Conservation (phyloP, 1,140 invertebrate genomes). For the Caenorhabditis remanei region DNA sequence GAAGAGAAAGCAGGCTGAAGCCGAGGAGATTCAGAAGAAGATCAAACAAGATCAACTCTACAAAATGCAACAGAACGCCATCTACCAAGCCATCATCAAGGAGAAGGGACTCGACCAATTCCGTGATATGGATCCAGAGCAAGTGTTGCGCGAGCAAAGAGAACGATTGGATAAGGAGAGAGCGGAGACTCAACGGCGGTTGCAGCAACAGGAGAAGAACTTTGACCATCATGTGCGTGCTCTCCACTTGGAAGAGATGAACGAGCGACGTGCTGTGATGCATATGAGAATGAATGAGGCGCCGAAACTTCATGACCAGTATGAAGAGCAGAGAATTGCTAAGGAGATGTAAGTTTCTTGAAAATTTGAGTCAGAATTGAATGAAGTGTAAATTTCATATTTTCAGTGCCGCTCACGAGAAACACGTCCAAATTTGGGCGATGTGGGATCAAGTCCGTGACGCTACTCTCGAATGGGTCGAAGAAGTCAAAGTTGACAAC, state of each 20-base stretch:
- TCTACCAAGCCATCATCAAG: constrained; percentile 74
- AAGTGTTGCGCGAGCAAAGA: constrained; percentile 73
- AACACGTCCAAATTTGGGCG: constrained; percentile 68
- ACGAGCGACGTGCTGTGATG: constrained; percentile 68
- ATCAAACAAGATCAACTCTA: constrained; percentile 61
- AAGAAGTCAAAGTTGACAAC: constrained; percentile 66
- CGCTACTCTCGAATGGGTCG: constrained; percentile 71
- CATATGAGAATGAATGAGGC: constrained; percentile 60
- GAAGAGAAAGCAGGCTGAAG: constrained; percentile 70
- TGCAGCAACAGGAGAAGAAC: constrained; percentile 75
- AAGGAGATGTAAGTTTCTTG: constrained; percentile 72
- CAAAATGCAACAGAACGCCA: constrained; percentile 68
- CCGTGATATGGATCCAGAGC: constrained; percentile 74
- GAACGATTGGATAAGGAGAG: constrained; percentile 63
- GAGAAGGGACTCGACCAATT: constrained; percentile 74
- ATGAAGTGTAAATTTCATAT: not conserved
- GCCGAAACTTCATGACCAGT: constrained; percentile 69
- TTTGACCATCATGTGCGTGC: constrained; percentile 76
- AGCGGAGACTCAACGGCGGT: constrained; percentile 59
- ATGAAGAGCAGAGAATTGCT: constrained; percentile 70
- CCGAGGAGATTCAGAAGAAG: constrained; percentile 68
- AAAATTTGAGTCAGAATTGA: not conserved
- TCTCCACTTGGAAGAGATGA: constrained; percentile 76
- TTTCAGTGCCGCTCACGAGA: constrained; percentile 71
- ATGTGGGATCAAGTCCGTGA: constrained; percentile 66